Percentiles rank a stretch among this genome's conserved stretches.
phyloP scores from a whole-genome alignment of 2,888 invertebrate genomes.

The Trypoxylon attenuatum region DNA sequence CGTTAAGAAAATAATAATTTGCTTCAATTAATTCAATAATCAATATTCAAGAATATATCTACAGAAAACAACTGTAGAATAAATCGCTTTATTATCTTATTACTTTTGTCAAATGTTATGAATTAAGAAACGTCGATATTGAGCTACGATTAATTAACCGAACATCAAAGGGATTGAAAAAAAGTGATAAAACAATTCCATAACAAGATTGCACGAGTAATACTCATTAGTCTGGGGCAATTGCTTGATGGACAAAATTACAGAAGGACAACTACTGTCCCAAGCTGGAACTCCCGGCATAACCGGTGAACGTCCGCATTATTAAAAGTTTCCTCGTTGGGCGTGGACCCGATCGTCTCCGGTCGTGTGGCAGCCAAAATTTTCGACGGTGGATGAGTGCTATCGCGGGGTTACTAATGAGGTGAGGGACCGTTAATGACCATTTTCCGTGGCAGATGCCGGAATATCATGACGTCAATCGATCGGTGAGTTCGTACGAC shows the following conservation, averaged over 20 bases:
- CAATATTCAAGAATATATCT: too few species aligned
- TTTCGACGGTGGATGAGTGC: slow-evolving; percentile 35
- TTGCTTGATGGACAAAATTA: slow-evolving; percentile 11
- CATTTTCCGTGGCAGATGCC: slow-evolving; percentile 53
- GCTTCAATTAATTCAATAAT: too few species aligned
- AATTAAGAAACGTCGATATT: too few species aligned
- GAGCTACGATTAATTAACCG: too few species aligned
- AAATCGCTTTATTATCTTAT: too few species aligned
- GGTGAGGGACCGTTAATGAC: slow-evolving; percentile 41
- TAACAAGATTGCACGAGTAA: too few species aligned
- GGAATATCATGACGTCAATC: slow-evolving; percentile 36
- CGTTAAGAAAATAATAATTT: too few species aligned
- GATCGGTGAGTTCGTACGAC: slow-evolving; percentile 24
- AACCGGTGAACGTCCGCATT: slow-evolving; percentile 42
- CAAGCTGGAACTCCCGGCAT: slow-evolving; percentile 24
- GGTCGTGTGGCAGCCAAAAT: slow-evolving; percentile 37
- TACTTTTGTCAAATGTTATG: too few species aligned
- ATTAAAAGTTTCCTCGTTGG: slow-evolving; percentile 48
- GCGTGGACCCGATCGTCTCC: slow-evolving; percentile 35
- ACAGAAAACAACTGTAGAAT: too few species aligned
- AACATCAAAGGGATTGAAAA: too few species aligned
- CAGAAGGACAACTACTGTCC: slow-evolving; percentile 19
- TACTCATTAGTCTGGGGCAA: too few species aligned
- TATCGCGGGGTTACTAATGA: slow-evolving; percentile 46
- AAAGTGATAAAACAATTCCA: too few species aligned